Evolutionary conservation across 2,113 vertebrate genomes (phyloP), one percentile per base, ranked within the genome.

Genomic region (Gadus macrocephalus): DNA sequence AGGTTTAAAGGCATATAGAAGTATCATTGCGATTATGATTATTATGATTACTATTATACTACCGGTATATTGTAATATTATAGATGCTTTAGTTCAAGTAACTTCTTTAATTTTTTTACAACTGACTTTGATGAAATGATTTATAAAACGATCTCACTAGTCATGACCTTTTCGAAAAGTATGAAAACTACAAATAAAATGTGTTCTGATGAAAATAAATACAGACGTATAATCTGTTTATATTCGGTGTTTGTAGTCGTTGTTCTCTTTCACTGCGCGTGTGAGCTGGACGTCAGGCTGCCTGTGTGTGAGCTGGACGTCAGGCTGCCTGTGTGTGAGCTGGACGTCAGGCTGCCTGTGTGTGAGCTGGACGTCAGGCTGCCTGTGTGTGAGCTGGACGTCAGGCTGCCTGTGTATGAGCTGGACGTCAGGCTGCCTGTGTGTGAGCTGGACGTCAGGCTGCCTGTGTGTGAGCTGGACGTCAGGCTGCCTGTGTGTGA

Each of bases 41-140:
- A 90, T 90, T 89, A 89, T 91, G 81, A 89, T 88, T 88, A 91
- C 89, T 92, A 92, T 91, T 92, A 92, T 88, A 91, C 85, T 91
- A 93, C 86, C 84, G 88, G 89, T 92, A 92, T 92, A 93, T 93
- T 93, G 91, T 92, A 92, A 93, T 92, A 93, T 91, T 90, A 91
- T 92, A 93, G 91, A 91, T 88, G 82, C 89, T 92, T 92, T 92
- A 93, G 91, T 92, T 93, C 85, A 85, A 90, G 91, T 92, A 91
- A 90, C 89, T 91, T 92, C 86, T 92, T 93, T 90, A 85, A 90
- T 93, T 92, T 92, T 93, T 93, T 92, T 93, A 93, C 92, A 91
- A 91, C 91, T 82, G 83, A 92, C 91, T 93, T 93, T 93, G 91
- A 93, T 91, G 89, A 93, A 93, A 92, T 92, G 80, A 92, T 93